Evolutionary conservation across 2,888 invertebrate genomes (phyloP).

Genomic region (Matsumyia berberina): DNA sequence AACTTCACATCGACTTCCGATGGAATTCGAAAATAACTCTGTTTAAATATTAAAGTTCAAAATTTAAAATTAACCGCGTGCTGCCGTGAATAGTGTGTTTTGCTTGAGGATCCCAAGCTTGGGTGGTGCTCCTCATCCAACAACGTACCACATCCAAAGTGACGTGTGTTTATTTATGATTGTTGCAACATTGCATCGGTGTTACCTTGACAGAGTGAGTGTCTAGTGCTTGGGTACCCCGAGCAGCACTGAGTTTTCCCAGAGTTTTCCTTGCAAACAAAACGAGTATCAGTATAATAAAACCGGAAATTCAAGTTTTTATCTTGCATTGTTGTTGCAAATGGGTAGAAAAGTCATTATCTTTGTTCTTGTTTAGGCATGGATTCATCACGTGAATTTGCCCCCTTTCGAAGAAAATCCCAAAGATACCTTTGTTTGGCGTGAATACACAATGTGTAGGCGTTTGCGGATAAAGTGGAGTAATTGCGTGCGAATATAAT

Average conservation of each 20-base stretch:
- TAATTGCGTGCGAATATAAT: conserved; percentile 12
- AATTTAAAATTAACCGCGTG: conserved; percentile 24
- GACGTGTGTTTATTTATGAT: conserved; percentile 7
- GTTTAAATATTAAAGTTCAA: conserved; percentile 45
- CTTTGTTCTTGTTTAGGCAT: conserved; percentile 9
- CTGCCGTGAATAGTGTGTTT: background rate
- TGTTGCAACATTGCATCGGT: conserved; percentile 36
- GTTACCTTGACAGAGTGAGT: conserved; percentile 34
- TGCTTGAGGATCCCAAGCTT: background rate
- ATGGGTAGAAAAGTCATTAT: conserved; percentile 24
- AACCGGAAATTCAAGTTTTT: conserved; percentile 40
- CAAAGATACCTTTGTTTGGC: background rate
- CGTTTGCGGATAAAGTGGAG: background rate
- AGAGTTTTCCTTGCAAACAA: background rate
- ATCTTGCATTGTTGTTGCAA: background rate
- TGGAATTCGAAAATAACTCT: conserved; percentile 22
- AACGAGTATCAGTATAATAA: background rate
- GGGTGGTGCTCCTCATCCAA: background rate
- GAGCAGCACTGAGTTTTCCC: conserved; percentile 9
- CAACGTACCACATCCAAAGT: background rate
- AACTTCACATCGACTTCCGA: conserved; percentile 5
- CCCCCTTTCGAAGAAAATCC: background rate
- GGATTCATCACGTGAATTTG: conserved; percentile 19
- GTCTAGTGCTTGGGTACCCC: background rate
- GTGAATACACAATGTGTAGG: background rate